Evolutionary conservation across 2,113 vertebrate genomes (phyloP), one percentile per base, ranked within the genome.

Genomic region (Platichthys flesus): DNA sequence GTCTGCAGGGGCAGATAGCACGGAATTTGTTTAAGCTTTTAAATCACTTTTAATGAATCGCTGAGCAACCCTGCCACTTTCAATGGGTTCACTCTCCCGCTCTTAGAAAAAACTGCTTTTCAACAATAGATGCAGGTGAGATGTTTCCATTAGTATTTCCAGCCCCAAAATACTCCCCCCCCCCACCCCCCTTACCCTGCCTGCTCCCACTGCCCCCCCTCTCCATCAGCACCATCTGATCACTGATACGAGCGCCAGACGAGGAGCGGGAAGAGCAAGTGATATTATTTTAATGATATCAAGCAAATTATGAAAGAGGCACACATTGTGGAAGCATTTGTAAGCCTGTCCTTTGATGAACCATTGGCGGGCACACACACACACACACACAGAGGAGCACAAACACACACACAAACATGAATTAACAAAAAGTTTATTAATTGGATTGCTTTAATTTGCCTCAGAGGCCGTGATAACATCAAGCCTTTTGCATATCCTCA

Each of bases 11-110:
- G 51, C 31, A 82, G 86, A 89, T 88, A 86, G 54, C 60, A 78
- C 47, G 15, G 61, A 77, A 85, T 79, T 85, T 42, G 14, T 84
- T 79, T 76, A 65, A 83, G 73, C 79, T 64, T 76, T 84, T 72
- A 89, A 85, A 90, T 92, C 60, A 88, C 69, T 88, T 91, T 86
- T 91, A 91, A 91, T 92, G 76, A 93, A 89, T 85, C 37, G 62
- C 81, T 64, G 56, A 31, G 69, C 40, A 42, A 12, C 40, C 40
- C 40, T 42, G 51, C 42, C 15, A 5, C 74, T 28, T 35, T 77
- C 8, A 23, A 2, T 68, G 57, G 63, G 61, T 56, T 68, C 2
- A n/a, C 31, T 58, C 20, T 59, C 40, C 8, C 20, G 12, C 42
- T 35, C 52, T 37, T 55, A 7, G 26, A n/a, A 10, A n/a, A 58